These are phyloP conservation scores for Nycticorax nycticorax DNA, from an alignment of 2,113 vertebrate genomes.

Conservation along the genomic window DNA sequence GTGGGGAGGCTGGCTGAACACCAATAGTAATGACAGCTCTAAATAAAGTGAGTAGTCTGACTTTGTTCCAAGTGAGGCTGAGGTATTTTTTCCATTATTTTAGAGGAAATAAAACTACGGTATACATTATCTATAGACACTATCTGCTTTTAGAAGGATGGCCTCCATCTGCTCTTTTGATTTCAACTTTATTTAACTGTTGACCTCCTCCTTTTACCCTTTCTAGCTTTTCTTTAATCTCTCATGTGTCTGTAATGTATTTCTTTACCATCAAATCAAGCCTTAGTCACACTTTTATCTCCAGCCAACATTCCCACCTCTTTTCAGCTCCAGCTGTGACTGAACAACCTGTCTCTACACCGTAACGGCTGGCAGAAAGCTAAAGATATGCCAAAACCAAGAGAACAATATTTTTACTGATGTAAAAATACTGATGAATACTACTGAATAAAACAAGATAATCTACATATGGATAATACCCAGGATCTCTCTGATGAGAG, in stretches of 20 bases:
- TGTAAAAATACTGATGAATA: background rate
- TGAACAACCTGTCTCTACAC: background rate
- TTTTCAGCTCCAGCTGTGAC: background rate
- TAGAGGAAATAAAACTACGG: background rate
- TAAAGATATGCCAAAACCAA: background rate
- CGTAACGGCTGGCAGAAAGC: background rate
- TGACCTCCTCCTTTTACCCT: background rate
- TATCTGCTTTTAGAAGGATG: background rate
- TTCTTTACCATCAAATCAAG: background rate
- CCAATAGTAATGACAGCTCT: background rate
- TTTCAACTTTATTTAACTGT: background rate
- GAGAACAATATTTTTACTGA: background rate
- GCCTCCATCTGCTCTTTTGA: background rate
- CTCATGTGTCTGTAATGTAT: background rate
- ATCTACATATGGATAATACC: conserved; percentile 65
- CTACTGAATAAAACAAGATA: background rate
- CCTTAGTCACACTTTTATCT: background rate
- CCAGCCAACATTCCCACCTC: background rate
- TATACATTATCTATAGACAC: background rate
- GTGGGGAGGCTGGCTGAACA: background rate
- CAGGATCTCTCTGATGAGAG: conserved; percentile 88
- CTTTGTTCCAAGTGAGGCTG: background rate
- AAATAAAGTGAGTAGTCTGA: background rate
- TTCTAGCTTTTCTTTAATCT: background rate
- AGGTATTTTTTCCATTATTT: background rate